Conservation (phyloP, 2,797 vertebrate genomes). For the Micromesistius poutassou region DNA sequence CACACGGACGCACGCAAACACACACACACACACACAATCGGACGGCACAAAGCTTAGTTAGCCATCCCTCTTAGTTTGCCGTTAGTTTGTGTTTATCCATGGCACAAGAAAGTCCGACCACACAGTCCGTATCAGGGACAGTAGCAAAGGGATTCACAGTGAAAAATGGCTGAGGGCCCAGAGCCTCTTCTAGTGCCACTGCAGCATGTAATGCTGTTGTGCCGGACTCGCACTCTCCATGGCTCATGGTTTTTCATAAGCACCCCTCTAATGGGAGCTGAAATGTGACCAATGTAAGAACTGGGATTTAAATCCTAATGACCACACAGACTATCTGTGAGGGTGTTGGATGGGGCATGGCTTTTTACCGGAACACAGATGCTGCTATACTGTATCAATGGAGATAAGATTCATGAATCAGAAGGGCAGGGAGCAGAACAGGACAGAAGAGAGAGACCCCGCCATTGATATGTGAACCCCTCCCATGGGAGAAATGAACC, state of each 20-base stretch:
- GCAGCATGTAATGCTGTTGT: constrained; percentile 14
- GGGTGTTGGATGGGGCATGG: neutral
- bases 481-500: neutral
- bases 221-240: constrained; percentile 5
- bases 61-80: constrained; percentile 47
- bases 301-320: neutral
- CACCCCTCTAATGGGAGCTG: neutral
- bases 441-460: neutral
- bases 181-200: constrained; percentile 7
- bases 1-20: neutral
- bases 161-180: neutral
- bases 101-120: neutral
- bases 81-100: neutral
- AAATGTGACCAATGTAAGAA: neutral
- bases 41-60: constrained; percentile 52
- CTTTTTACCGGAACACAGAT: neutral
- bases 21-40: constrained; percentile 5
- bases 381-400: neutral
- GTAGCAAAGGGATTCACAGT: neutral
- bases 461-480: neutral
- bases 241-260: constrained; percentile 5
- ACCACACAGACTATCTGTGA: neutral
- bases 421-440: neutral
- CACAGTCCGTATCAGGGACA: neutral
- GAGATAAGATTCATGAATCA: neutral